A percentile compares a stretch with the other conserved stretches of the same genome.
phyloP scores from a whole-genome alignment of 2,888 invertebrate species.

The Tetragonisca angustula region DNA sequence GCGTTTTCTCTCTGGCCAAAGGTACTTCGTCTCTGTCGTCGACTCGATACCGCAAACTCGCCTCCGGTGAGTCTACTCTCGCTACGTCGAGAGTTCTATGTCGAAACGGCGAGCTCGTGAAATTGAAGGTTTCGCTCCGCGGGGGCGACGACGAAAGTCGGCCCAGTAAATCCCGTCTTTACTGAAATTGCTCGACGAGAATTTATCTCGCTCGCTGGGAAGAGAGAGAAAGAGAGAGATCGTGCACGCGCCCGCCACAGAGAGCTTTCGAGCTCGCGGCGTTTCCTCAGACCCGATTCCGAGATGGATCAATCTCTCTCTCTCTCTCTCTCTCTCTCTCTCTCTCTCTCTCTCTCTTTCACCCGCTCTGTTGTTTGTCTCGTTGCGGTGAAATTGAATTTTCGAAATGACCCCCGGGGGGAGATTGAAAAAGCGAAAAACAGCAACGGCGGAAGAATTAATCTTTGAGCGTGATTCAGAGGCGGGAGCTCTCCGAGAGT shows the following conservation, averaged over 20 bases:
- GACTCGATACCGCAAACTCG: slow-evolving; percentile 63
- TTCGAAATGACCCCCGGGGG: not conserved
- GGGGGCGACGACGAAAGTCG: slow-evolving; percentile 67
- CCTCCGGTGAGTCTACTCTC: slow-evolving; percentile 48
- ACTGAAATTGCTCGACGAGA: slow-evolving; percentile 62
- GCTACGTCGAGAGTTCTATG: slow-evolving; percentile 28
- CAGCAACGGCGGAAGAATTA: not conserved
- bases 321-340: no score
- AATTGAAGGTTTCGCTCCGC: slow-evolving; percentile 62
- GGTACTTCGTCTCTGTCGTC: slow-evolving; percentile 32
- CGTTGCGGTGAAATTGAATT: not conserved
- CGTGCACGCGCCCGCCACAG: slow-evolving; percentile 19
- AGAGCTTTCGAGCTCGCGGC: slow-evolving; percentile 24
- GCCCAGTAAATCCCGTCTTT: slow-evolving; percentile 62
- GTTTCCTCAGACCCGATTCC: not conserved
- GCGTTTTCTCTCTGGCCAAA: not conserved
- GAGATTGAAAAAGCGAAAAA: not conserved
- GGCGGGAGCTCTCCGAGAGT: not conserved
- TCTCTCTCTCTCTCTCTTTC: not conserved
- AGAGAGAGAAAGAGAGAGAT: not conserved
- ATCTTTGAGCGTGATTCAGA: not conserved
- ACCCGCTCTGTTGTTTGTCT: no score
- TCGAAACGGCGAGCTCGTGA: slow-evolving; percentile 57
- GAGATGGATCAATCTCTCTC: not conserved
- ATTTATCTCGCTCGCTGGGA: slow-evolving; percentile 47